phyloP scores from a whole-genome alignment of 2,113 vertebrate species.

The Bufo bufo region DNA sequence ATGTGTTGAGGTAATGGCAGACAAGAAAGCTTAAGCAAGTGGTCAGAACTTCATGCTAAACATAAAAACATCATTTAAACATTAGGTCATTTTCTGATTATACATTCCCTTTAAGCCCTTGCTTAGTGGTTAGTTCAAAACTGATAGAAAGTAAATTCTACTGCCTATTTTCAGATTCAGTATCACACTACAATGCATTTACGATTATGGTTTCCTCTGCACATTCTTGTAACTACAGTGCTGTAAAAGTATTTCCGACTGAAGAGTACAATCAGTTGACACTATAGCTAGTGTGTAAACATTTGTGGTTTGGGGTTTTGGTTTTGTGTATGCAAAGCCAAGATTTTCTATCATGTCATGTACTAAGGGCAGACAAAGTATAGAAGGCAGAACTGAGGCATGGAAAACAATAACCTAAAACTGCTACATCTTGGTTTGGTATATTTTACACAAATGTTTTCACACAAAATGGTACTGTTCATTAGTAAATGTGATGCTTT shows the following conservation, averaged over 20 bases:
- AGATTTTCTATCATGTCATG: conserved; percentile 30
- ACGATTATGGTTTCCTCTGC: conserved; percentile 30
- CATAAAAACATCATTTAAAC: no score
- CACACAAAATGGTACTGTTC: no score
- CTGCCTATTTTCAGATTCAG: background rate
- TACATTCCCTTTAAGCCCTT: no score
- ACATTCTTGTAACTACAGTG: conserved; percentile 35
- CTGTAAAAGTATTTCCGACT: conserved; percentile 47
- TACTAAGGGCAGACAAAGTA: background rate
- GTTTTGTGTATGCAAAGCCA: background rate
- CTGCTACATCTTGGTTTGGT: background rate
- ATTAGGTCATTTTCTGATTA: no score
- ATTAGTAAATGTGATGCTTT: no score
- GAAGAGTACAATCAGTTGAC: conserved; percentile 33
- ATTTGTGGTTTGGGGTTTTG: conserved; percentile 36
- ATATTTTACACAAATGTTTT: no score
- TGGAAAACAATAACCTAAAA: background rate
- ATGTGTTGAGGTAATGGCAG: no score
- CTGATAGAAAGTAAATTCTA: background rate
- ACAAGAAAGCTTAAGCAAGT: no score
- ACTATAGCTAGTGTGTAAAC: conserved; percentile 37
- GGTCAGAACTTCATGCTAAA: no score
- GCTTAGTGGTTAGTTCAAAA: no score
- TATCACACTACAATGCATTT: conserved; percentile 29
- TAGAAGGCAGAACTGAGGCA: background rate